phyloP scores from a whole-genome alignment of 1,140 invertebrate genomes.

The Papilio machaon region DNA sequence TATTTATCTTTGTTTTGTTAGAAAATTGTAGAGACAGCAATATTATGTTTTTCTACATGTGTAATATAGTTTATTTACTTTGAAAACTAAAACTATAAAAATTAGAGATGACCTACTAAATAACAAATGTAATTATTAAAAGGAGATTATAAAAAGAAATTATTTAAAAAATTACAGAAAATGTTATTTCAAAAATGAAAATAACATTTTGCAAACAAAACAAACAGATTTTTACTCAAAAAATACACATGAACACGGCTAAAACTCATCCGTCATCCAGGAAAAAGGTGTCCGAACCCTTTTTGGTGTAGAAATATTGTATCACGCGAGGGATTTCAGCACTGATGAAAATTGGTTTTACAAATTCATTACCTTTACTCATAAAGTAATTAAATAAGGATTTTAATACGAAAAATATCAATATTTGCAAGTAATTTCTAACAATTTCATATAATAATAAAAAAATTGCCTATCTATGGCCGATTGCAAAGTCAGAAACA shows the following conservation, averaged over 20 bases:
- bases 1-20: not conserved
- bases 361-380: not conserved
- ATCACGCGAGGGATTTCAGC: conserved; percentile 7
- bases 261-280: conserved; percentile 14
- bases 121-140: too few species aligned
- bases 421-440: too few species aligned
- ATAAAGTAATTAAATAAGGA: not conserved
- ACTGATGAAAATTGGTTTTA: conserved; percentile 9
- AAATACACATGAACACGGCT: conserved; percentile 1
- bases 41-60: too few species aligned
- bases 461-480: too few species aligned
- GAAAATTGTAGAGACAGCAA: too few species aligned
- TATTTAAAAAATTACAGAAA: not conserved
- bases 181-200: not conserved
- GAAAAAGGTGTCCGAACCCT: conserved; percentile 21
- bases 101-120: too few species aligned
- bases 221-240: not conserved
- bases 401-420: not conserved
- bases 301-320: conserved; percentile 6
- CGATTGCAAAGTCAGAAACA: too few species aligned
- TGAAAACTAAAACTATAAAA: too few species aligned
- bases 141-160: not conserved
- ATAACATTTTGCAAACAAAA: not conserved
- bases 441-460: too few species aligned
- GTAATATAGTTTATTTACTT: too few species aligned